Conservation (phyloP, 2,888 invertebrate species). For the Rapana venosa region DNA sequence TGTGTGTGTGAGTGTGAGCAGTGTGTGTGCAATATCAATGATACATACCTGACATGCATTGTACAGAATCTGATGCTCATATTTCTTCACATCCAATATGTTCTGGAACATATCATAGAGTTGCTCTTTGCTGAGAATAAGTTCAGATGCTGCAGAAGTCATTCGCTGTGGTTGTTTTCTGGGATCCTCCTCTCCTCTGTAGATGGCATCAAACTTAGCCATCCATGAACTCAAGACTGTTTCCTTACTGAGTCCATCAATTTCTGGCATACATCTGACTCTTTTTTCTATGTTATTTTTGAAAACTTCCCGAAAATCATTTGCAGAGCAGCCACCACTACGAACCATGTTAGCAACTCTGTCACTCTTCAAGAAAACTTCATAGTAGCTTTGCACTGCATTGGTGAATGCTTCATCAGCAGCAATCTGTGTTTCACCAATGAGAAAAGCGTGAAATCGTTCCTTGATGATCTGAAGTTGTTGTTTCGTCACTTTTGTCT, state of each 20-base stretch:
- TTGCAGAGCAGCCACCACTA: conserved; percentile 97
- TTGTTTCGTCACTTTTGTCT: conserved; percentile 96
- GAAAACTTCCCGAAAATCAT: conserved; percentile 99
- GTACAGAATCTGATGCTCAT: conserved; percentile 99
- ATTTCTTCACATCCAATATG: conserved; percentile 98
- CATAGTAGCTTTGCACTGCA: conserved; percentile 91
- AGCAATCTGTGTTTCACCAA: conserved; percentile 90
- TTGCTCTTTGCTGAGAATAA: conserved; percentile 98
- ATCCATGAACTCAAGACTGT: conserved; percentile 99
- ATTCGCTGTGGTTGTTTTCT: conserved; percentile 83
- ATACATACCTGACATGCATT: conserved; percentile 93
- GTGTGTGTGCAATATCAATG: not conserved
- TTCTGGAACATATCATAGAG: conserved; percentile 99
- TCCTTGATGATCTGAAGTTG: conserved; percentile 96
- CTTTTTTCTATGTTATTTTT: conserved; percentile 99
- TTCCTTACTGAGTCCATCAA: conserved; percentile 99
- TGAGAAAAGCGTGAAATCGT: conserved; percentile 95
- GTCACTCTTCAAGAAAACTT: conserved; percentile 97
- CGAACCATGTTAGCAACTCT: conserved; percentile 97
- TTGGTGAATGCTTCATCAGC: conserved; percentile 92
- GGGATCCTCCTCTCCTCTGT: conserved; percentile 82
- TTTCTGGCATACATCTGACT: conserved; percentile 97
- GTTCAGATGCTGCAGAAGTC: conserved; percentile 82
- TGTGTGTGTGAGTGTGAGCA: no score
- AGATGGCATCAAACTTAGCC: conserved; percentile 98